Evolutionary conservation across 2,797 vertebrate genomes (phyloP).

Genomic region (Holocentrus rufus): DNA sequence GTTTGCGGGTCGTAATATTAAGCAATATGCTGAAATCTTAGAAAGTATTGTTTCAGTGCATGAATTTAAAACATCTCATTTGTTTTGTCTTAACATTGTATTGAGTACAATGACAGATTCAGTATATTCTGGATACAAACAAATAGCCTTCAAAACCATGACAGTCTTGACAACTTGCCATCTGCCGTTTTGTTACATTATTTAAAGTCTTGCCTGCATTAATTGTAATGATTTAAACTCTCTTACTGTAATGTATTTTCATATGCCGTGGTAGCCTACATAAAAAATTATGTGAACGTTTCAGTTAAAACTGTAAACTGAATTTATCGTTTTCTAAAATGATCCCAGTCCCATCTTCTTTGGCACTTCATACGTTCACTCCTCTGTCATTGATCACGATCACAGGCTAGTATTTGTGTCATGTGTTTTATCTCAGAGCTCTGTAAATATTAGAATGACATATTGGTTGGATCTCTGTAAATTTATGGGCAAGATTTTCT

Average conservation of each 20-base stretch:
- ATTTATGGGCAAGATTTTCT: conserved; percentile 45
- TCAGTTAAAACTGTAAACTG: conserved; percentile 34
- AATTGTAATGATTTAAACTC: conserved; percentile 20
- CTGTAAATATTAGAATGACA: conserved; percentile 63
- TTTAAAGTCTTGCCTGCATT: conserved; percentile 20
- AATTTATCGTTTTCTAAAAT: conserved; percentile 38
- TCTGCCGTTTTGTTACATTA: conserved; percentile 27
- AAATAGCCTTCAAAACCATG: conserved; percentile 30
- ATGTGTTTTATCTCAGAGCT: conserved; percentile 54
- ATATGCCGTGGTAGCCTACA: conserved; percentile 46
- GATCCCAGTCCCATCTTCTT: conserved; percentile 15
- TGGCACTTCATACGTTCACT: conserved; percentile 55
- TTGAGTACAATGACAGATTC: conserved; percentile 20
- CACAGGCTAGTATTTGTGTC: conserved; percentile 46
- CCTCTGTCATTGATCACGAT: conserved; percentile 39
- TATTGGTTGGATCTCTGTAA: conserved; percentile 50
- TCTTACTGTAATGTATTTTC: conserved; percentile 43
- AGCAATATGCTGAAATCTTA: conserved; percentile 69
- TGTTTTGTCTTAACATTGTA: conserved; percentile 39
- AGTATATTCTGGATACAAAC: conserved; percentile 10
- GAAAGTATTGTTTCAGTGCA: conserved; percentile 53
- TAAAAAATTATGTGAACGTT: conserved; percentile 33
- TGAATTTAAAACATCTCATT: conserved; percentile 24
- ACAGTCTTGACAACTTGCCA: conserved; percentile 10
- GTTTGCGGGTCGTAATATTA: conserved; percentile 57